These are phyloP conservation scores for Pomacea canaliculata DNA, from an alignment of 2,888 invertebrate species.

Conservation along the genomic window DNA sequence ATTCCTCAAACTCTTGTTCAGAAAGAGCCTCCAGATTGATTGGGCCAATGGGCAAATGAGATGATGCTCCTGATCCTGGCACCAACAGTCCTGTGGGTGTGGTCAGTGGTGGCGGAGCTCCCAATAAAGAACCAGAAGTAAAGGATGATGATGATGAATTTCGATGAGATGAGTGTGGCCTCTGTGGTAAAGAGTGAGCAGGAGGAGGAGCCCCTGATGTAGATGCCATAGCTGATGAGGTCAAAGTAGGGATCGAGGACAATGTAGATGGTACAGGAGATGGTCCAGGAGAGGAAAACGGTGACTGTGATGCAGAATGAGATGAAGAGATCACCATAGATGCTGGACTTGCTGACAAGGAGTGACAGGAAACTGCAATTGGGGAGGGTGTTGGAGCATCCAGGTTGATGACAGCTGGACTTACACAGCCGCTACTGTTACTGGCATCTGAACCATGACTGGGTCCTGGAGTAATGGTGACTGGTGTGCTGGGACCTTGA, in stretches of 20 bases:
- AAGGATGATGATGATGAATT: neutral
- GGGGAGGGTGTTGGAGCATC: slow-evolving; percentile 38
- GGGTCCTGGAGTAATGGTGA: slow-evolving; percentile 23
- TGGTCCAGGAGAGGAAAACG: slow-evolving; percentile 24
- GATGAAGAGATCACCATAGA: slow-evolving; percentile 18
- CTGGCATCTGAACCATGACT: slow-evolving; percentile 16
- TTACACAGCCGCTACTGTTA: slow-evolving; percentile 45
- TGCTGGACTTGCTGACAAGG: slow-evolving; percentile 31
- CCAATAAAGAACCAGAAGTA: neutral
- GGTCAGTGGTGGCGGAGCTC: slow-evolving; percentile 1
- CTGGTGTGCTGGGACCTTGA: slow-evolving; percentile 14
- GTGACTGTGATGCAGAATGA: slow-evolving; percentile 26
- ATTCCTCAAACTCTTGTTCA: slow-evolving; percentile 59
- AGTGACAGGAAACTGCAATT: slow-evolving; percentile 27
- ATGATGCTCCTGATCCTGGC: slow-evolving; percentile 12
- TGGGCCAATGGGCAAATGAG: slow-evolving; percentile 22
- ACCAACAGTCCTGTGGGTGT: slow-evolving; percentile 18
- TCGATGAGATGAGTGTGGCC: slow-evolving; percentile 7
- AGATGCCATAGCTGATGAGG: slow-evolving; percentile 3
- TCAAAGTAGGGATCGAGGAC: slow-evolving; percentile 32
- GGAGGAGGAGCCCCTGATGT: slow-evolving; percentile 9
- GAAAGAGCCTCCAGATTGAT: slow-evolving; percentile 43
- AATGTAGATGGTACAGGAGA: slow-evolving; percentile 33
- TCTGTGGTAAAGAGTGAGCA: slow-evolving; percentile 4
- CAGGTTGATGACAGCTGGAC: slow-evolving; percentile 54